Evolutionary conservation across 2,888 invertebrate species (phyloP), one percentile per base, ranked within the genome.

Genomic region (Pandemis heparana): DNA sequence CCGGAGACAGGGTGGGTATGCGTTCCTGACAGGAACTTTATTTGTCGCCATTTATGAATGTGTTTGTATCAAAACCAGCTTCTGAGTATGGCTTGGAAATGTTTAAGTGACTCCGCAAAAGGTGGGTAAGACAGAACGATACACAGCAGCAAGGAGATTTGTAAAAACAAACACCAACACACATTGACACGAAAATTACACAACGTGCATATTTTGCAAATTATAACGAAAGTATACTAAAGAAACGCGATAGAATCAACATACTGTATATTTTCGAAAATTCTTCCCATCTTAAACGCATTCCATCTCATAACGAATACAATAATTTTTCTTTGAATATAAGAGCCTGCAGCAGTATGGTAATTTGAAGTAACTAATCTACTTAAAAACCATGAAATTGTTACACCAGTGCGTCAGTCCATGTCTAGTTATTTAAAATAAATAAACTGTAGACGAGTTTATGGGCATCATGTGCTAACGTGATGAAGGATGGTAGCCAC

Each of bases 401-500:
- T 71, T n/a, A 59, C 18, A n/a, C n/a, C 60, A 59, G 59, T 48
- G 18, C 59, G 46, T 60, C 43, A 53, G 18, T 53, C 43, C 62
- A 53, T 63, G 56, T 48, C 53, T 63, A 68, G 62, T 46, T 64
- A 53, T 67, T 56, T 62, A 23, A 48, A 68, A 48, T 63, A 72
- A 72, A 68, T 63, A 72, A 72, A 72, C 72, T 16, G 39, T 23
- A 9, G 62, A 46, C 63, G 56, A 39, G 67, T 72, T 72, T 68
- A 72, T 68, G 23, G 67, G 18, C 18, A 72, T 63, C 68, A 68
- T 59, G 72, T 68, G 72, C 38, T 39, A 43, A 60, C 39, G 69
- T 59, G 73, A 60, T 60, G 73, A 73, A 69, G 59, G 73, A 73
- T 64, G 59, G 12, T 48, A 64, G 18, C 63, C 73, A 64, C 59